These are phyloP conservation scores for Thripadectes ignobilis DNA, from an alignment of 2,797 vertebrate genomes.

Conservation along the genomic window DNA sequence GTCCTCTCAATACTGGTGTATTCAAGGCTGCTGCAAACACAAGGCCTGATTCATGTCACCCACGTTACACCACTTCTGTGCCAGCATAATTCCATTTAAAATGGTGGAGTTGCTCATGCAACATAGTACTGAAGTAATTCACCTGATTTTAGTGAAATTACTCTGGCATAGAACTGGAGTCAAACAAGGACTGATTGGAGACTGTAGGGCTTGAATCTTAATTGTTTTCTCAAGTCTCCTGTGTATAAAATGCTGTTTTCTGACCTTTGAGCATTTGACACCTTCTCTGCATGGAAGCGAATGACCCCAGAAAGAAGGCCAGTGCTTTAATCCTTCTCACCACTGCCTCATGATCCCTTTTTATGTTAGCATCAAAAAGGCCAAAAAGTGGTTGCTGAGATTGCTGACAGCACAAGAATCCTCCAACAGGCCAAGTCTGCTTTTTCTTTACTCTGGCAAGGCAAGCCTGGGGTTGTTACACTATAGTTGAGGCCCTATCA, in stretches of 20 bases:
- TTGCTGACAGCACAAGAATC: background rate
- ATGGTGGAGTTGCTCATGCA: conserved; percentile 35
- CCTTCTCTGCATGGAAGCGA: background rate
- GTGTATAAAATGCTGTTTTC: background rate
- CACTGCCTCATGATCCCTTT: background rate
- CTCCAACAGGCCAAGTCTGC: background rate
- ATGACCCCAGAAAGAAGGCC: background rate
- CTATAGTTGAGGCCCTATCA: background rate
- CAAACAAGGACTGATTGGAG: conserved; percentile 21
- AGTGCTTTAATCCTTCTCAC: background rate
- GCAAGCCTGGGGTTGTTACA: background rate
- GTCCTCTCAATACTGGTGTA: conserved; percentile 57
- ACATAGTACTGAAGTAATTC: conserved; percentile 38
- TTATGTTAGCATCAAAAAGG: background rate
- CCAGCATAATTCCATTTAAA: conserved; percentile 44
- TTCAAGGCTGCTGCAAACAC: conserved; percentile 54
- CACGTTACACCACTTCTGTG: conserved; percentile 37
- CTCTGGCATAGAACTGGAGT: conserved; percentile 16
- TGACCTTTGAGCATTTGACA: background rate
- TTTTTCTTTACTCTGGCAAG: background rate
- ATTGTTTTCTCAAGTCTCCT: background rate
- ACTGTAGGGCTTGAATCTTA: conserved; percentile 1
- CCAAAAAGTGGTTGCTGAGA: background rate
- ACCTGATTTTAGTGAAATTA: conserved; percentile 54
- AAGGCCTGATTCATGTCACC: conserved; percentile 50